Conservation (phyloP, 2,113 vertebrate species). For the Carassius carassius region DNA sequence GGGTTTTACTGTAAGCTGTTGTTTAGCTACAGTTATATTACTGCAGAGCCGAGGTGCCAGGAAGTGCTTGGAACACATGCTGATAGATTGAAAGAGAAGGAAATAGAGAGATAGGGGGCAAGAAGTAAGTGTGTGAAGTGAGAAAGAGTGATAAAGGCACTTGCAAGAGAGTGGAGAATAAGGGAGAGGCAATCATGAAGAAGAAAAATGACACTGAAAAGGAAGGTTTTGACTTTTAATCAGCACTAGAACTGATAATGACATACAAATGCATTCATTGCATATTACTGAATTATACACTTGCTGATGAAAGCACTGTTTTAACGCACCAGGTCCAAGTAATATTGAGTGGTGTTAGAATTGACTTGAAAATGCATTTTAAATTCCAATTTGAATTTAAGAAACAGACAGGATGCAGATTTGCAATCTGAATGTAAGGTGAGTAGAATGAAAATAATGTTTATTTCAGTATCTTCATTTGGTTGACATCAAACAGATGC, state of each 20-base stretch:
- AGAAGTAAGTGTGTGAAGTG: too few species aligned
- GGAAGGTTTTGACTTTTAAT: constrained; percentile 32
- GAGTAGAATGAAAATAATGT: not conserved
- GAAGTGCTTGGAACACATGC: constrained; percentile 34
- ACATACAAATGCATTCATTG: constrained; percentile 13
- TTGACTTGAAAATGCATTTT: not conserved
- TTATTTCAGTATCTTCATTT: not conserved
- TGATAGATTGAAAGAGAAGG: constrained; percentile 25
- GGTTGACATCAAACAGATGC: too few species aligned
- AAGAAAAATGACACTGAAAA: constrained; percentile 22
- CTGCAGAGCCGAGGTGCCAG: constrained; percentile 36
- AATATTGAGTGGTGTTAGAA: constrained; percentile 7
- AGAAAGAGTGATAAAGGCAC: not conserved
- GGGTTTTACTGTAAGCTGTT: constrained; percentile 54
- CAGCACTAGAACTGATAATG: constrained; percentile 24
- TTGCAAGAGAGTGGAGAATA: not conserved
- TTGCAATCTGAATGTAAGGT: too few species aligned
- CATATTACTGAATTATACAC: constrained; percentile 12
- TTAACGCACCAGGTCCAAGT: not conserved
- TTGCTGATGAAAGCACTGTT: constrained; percentile 32
- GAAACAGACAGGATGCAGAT: too few species aligned
- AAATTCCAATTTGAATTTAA: not conserved
- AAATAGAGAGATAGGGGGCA: not conserved
- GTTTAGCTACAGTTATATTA: constrained; percentile 39
- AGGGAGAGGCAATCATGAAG: constrained; percentile 9